Percentiles rank a stretch among this genome's conserved stretches.
These are phyloP conservation scores for Trilocha varians DNA, from an alignment of 2,888 invertebrate genomes.

Conservation along the genomic window DNA sequence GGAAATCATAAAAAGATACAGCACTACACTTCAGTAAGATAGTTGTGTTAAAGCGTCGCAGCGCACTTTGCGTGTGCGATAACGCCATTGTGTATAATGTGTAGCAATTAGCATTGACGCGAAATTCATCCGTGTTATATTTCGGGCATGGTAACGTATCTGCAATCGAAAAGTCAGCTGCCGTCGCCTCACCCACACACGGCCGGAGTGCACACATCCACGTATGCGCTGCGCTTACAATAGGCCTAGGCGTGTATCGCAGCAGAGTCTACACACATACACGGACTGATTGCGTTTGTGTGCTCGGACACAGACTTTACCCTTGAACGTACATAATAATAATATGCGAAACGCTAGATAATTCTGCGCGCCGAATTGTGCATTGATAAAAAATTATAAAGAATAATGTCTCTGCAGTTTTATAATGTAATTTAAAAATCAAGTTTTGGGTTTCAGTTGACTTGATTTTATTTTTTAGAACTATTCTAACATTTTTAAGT, in stretches of 20 bases:
- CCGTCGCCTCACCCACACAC: slow-evolving; percentile 44
- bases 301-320: slow-evolving; percentile 60
- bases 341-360: slow-evolving; percentile 55
- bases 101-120: slow-evolving; percentile 52
- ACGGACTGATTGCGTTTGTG: slow-evolving; percentile 33
- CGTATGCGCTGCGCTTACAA: slow-evolving; percentile 41
- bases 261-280: slow-evolving; percentile 35
- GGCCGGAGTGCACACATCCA: slow-evolving; percentile 24
- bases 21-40: too few relatives aligned
- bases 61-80: slow-evolving; percentile 12
- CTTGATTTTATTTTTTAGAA: neutral
- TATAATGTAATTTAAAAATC: slow-evolving; percentile 14
- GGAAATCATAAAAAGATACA: too few relatives aligned
- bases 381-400: slow-evolving; percentile 65
- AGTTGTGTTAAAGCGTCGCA: too few relatives aligned
- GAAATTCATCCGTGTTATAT: slow-evolving; percentile 61
- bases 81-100: slow-evolving; percentile 31
- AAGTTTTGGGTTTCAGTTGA: neutral
- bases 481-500: too few relatives aligned
- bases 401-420: slow-evolving; percentile 39
- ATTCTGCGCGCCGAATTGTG: slow-evolving; percentile 52
- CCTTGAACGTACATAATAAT: slow-evolving; percentile 46
- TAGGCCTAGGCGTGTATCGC: slow-evolving; percentile 46
- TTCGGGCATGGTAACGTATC: slow-evolving; percentile 68
- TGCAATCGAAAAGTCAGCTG: slow-evolving; percentile 61